phyloP scores from a whole-genome alignment of 1,140 invertebrate species.

The Drosophila cardini region DNA sequence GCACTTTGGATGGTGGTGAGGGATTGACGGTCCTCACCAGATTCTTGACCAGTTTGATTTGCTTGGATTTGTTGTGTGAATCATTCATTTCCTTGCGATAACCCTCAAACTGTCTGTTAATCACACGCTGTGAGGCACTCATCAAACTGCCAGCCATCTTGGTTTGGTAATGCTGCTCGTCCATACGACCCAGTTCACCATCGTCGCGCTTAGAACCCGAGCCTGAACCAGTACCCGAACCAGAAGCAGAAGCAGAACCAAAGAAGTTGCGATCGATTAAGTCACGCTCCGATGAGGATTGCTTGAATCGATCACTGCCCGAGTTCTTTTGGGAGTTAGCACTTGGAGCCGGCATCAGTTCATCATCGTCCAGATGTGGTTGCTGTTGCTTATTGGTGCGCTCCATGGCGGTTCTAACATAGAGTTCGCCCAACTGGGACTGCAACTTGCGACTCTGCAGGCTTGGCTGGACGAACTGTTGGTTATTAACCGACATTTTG shows the following conservation, averaged over 20 bases:
- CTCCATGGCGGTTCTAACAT: background rate
- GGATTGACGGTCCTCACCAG: slow-evolving; percentile 9
- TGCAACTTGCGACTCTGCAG: background rate
- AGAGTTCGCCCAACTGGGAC: slow-evolving; percentile 9
- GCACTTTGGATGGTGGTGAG: background rate
- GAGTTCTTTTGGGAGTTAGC: background rate
- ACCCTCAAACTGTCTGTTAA: slow-evolving; percentile 31
- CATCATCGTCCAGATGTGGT: background rate
- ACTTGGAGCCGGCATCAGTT: background rate
- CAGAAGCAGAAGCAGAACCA: background rate
- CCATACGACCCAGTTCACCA: slow-evolving; percentile 25
- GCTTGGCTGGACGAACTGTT: background rate
- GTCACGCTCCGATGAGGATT: background rate
- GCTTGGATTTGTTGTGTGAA: background rate
- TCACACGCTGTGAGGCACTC: slow-evolving; percentile 63
- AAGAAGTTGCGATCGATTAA: slow-evolving; percentile 10
- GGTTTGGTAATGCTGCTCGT: slow-evolving; percentile 29
- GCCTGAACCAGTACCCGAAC: too few species aligned
- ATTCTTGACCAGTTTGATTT: background rate
- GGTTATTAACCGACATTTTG: background rate
- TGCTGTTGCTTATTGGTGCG: background rate
- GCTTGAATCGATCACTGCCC: background rate
- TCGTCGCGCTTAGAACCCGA: background rate
- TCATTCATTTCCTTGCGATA: background rate
- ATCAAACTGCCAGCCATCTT: slow-evolving; percentile 19